Conservation (phyloP, 1,140 invertebrate species). For the Charaxes varanes region DNA sequence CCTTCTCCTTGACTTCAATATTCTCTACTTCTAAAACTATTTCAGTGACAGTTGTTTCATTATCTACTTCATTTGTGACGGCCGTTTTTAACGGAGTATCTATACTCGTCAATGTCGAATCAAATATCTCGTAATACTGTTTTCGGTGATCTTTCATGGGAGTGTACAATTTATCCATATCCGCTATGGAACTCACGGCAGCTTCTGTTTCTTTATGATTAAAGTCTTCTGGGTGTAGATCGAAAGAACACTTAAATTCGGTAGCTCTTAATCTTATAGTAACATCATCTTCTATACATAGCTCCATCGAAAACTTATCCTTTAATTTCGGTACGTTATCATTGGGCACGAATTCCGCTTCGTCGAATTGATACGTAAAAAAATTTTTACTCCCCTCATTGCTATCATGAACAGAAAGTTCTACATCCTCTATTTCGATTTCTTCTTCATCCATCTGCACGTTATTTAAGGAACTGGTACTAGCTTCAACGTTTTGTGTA, state of each 20-base stretch:
- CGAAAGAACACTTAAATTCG: constrained; percentile 30
- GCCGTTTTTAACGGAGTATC: constrained; percentile 54
- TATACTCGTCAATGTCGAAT: constrained; percentile 59
- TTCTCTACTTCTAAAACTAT: constrained; percentile 52
- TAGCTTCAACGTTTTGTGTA: constrained; percentile 24
- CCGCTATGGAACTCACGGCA: constrained; percentile 42
- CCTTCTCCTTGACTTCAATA: constrained; percentile 40
- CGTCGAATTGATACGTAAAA: constrained; percentile 32
- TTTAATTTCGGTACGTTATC: constrained; percentile 37
- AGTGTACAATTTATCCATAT: constrained; percentile 48
- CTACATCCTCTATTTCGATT: constrained; percentile 36
- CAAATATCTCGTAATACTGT: constrained; percentile 54
- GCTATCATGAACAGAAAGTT: constrained; percentile 45
- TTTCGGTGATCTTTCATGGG: constrained; percentile 46
- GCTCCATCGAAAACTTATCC: constrained; percentile 58
- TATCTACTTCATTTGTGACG: constrained; percentile 27
- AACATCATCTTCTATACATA: constrained; percentile 57
- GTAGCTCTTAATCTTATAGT: constrained; percentile 48
- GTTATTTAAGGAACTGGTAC: constrained; percentile 23
- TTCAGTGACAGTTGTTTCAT: constrained; percentile 31
- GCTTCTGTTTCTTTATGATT: constrained; percentile 37
- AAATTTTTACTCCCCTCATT: constrained; percentile 49
- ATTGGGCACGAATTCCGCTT: constrained; percentile 21
- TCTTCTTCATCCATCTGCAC: constrained; percentile 30
- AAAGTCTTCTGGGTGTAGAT: constrained; percentile 28